Conservation (phyloP, 2,797 vertebrate species). For the Coluber constrictor region DNA sequence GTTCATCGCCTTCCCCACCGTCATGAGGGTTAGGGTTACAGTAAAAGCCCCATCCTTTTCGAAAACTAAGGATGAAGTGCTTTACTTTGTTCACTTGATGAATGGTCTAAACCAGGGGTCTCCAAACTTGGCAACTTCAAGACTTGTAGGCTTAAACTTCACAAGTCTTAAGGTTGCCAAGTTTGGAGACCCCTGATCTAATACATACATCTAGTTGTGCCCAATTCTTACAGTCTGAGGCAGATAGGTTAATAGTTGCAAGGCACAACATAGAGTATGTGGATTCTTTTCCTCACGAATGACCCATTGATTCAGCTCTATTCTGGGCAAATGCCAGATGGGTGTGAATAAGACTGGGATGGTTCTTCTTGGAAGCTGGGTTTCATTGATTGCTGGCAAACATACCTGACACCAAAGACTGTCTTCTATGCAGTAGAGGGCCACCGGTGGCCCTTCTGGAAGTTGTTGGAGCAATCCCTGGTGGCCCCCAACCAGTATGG, state of each 20-base stretch:
- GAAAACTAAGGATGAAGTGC: conserved; percentile 15
- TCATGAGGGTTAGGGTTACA: not conserved
- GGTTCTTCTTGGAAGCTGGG: not conserved
- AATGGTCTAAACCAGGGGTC: conserved; percentile 44
- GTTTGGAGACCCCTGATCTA: conserved; percentile 38
- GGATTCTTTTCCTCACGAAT: conserved; percentile 59
- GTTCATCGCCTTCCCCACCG: not conserved
- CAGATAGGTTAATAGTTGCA: conserved; percentile 60
- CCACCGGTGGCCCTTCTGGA: not conserved
- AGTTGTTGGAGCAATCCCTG: not conserved
- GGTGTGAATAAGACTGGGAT: not conserved
- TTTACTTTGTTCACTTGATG: conserved; percentile 49
- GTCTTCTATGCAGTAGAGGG: not conserved
- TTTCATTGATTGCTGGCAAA: not conserved
- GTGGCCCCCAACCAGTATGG: not conserved
- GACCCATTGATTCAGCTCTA: conserved; percentile 60
- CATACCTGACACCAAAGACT: not conserved
- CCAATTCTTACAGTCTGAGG: conserved; percentile 51
- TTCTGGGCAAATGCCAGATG: conserved; percentile 56
- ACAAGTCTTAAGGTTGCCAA: not conserved
- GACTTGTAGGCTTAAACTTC: not conserved
- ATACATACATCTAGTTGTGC: conserved; percentile 59
- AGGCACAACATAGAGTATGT: conserved; percentile 50
- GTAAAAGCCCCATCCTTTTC: not conserved
- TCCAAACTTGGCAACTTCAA: not conserved